Evolutionary conservation across 2,113 vertebrate genomes (phyloP), one percentile per base, ranked within the genome.

Genomic region (Colistium nudipinnis): DNA sequence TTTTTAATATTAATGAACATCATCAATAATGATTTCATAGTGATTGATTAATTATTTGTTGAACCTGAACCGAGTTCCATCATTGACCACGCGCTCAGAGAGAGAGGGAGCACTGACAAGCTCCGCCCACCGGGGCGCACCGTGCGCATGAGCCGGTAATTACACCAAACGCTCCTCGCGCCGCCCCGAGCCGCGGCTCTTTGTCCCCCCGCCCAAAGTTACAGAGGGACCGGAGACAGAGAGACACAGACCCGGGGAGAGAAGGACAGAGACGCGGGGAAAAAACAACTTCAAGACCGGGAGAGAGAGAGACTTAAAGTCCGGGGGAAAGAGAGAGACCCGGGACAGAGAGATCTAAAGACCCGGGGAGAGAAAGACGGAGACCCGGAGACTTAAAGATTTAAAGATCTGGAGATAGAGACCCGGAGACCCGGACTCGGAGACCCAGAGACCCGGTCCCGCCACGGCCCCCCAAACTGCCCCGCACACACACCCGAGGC

Each of bases 121-220:
- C 77, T 45, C 87, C 84, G 79, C 87, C 87, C 70, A 60, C 57
- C 64, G 33, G 68, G 76, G 47, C 49, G 47, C 80, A 62, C 82
- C 70, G 64, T 52, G 47, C 24, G 61, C 44, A 56, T 22, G 70
- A 66, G 74, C 73, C 65, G 76, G 70, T 80, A n/a, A 36, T 20
- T 11, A 51, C 65, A 44, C 5, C 74, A 17, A 70, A 73, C 77
- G 72, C 66, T 72, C 81, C 81, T 73, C 60, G 61, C 56, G 76
- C 68, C 6, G 63, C 74, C 60, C 6, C 41, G 1, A 4, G 16
- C 53, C 54, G 6, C 24, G 9, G 0, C 6, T 57, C 81, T 83
- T 79, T 78, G 81, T 79, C 35, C 62, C 16, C 2, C 1, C 49
- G 19, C 45, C 7, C 20, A n/a, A 19, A 5, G 5, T 20, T 9